A percentile compares a stretch with the other conserved stretches of the same genome.
phyloP scores from a whole-genome alignment of 2,888 invertebrate genomes.

The Pristionchus entomophagus region DNA sequence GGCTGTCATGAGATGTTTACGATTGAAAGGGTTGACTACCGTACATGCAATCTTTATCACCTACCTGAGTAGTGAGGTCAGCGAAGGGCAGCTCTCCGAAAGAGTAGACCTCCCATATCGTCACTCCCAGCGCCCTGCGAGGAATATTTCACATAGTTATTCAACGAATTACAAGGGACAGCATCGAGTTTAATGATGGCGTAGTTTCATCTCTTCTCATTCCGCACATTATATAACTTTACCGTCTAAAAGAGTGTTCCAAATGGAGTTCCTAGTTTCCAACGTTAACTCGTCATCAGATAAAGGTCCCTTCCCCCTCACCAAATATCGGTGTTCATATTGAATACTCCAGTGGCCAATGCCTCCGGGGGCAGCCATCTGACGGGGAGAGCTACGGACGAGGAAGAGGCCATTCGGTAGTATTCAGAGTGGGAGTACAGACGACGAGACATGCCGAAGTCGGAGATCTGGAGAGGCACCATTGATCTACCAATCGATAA shows the following conservation, averaged over 20 bases:
- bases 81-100: conserved; percentile 96
- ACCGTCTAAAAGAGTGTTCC: too few relatives aligned
- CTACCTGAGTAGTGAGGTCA: conserved; percentile 89
- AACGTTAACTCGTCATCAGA: too few relatives aligned
- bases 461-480: conserved; percentile 62
- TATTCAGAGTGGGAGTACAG: conserved; percentile 69
- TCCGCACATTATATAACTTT: too few relatives aligned
- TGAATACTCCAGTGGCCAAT: conserved; percentile 95
- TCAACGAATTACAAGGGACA: not conserved
- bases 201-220: too few relatives aligned
- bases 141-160: not conserved
- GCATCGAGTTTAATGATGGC: not conserved
- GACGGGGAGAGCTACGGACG: conserved; percentile 78
- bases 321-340: conserved; percentile 98
- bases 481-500: too few relatives aligned
- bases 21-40: too few relatives aligned
- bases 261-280: too few relatives aligned
- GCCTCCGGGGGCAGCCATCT: conserved; percentile 99
- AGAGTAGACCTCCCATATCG: conserved; percentile 97
- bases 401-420: conserved; percentile 64
- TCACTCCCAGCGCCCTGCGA: conserved; percentile 88
- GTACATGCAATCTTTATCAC: too few relatives aligned
- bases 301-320: conserved; percentile 80
- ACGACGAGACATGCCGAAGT: conserved; percentile 74
- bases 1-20: too few relatives aligned